A percentile compares a stretch with the other conserved stretches of the same genome.
Evolutionary conservation across 2,888 invertebrate genomes (phyloP).

Genomic region (Neoascia interrupta): DNA sequence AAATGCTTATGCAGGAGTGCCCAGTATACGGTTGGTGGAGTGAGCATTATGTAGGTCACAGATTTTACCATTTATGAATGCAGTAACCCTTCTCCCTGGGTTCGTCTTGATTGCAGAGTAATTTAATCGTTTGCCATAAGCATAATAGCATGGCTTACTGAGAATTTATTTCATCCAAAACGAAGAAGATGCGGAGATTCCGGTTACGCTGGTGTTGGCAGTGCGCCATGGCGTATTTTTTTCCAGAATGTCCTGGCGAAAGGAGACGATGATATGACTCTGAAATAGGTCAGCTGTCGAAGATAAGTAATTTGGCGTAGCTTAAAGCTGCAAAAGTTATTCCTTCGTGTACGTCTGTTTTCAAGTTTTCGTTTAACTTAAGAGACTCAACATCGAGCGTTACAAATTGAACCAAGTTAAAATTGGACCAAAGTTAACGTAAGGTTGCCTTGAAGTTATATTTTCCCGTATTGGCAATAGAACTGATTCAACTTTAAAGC

Average conservation of each 20-base stretch:
- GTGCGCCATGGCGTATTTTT: conserved; percentile 27
- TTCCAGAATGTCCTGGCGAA: neutral
- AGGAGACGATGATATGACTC: neutral
- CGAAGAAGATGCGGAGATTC: conserved; percentile 14
- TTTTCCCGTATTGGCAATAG: too few species aligned
- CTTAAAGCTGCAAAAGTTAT: conserved; percentile 10
- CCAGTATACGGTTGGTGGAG: neutral
- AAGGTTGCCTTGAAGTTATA: too few species aligned
- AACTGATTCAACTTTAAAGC: too few species aligned
- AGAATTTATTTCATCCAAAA: conserved; percentile 26
- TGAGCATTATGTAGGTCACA: conserved; percentile 20
- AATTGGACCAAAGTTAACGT: too few species aligned
- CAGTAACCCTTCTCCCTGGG: conserved; percentile 17
- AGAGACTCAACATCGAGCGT: too few species aligned
- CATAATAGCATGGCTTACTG: conserved; percentile 50
- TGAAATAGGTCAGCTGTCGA: conserved; percentile 45
- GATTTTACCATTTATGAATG: conserved; percentile 12
- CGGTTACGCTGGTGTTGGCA: too few species aligned
- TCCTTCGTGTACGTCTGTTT: neutral
- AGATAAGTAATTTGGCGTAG: conserved; percentile 45
- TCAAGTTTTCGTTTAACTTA: too few species aligned
- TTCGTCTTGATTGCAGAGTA: conserved; percentile 41
- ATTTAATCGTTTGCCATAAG: conserved; percentile 52
- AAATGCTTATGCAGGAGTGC: conserved; percentile 5
- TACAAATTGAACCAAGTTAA: too few species aligned